Conservation (phyloP, 2,797 vertebrate genomes). For the Brachymystax lenok region DNA sequence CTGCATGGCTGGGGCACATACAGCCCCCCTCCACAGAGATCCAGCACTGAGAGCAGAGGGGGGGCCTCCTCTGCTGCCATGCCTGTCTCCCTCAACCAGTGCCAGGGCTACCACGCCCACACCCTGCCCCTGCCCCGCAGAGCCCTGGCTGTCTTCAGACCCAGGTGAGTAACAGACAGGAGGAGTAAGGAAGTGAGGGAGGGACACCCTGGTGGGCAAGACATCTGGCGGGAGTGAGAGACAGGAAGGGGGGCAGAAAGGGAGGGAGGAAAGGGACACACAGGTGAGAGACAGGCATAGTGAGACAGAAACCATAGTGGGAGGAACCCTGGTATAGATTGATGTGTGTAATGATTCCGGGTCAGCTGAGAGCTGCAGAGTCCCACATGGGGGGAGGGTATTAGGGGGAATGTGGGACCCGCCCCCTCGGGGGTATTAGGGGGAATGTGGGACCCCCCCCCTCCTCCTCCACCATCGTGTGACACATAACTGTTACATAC, state of each 20-base stretch:
- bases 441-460: conserved; percentile 15
- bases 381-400: conserved; percentile 30
- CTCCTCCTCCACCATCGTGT: background rate
- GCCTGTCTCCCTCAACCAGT: background rate
- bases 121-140: conserved; percentile 33
- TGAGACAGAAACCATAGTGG: conserved; percentile 23
- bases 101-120: conserved; percentile 29
- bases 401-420: too few species aligned
- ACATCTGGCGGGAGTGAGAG: background rate
- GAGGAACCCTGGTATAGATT: background rate
- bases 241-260: background rate
- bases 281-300: background rate
- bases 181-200: background rate
- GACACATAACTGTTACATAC: background rate
- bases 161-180: conserved; percentile 35
- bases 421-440: too few species aligned
- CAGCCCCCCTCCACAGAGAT: conserved; percentile 4
- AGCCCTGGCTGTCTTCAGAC: conserved; percentile 37
- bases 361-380: conserved; percentile 1
- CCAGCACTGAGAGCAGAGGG: too few species aligned
- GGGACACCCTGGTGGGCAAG: conserved; percentile 39
- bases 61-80: background rate
- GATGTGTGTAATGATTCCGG: background rate
- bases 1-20: conserved; percentile 6
- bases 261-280: background rate